Base-by-base conservation (phyloP, 1,140 invertebrate species). In the Proctacanthus coquilletti region DNA sequence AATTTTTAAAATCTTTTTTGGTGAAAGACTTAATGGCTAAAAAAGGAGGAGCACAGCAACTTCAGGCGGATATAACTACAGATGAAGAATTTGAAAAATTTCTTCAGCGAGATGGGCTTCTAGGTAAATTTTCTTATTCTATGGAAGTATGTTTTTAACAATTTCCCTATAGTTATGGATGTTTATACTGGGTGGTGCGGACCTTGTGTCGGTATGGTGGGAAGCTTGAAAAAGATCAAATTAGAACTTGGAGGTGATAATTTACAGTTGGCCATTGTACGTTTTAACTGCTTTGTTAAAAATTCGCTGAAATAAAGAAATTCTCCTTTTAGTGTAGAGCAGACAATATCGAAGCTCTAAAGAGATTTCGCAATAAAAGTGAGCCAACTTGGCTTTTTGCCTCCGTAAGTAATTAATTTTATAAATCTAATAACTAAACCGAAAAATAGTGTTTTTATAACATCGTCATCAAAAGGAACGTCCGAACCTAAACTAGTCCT, bases 131-230 rank as follows among this genome's bases (percentile, higher is more conserved):
- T 35, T 47, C 21, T 19, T 13, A 21, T 31, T 8, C 23, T 13
- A 19, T 8, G 8, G 5, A 27, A 8, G 2, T 33, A 33, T 29
- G 10, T 8, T 15, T n/a, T 18, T 10, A 4, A 19, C 19, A 18
- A 10, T 0, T 3, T 6, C 5, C n/a, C n/a, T n/a, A n/a, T 52
- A 89, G 86, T 93, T 42, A 69, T 87, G 15, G 87, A 94, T 56
- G 71, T 92, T 18, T 93, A 86, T 61, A 81, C 86, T n/a, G 84
- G 87, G 42, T 93, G 88, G 87, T 84, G 83, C 52, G 88, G 88
- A 5, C 86, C 87, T 1, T 92, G 87, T 50, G 62, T 75, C 38
- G 84, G 80, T 18, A 85, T 93, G 81, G 68, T 84, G 18, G 80
- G 80, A 42, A 84, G 77, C 55, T 68, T 94, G 41, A 84, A 85